Evolutionary conservation across 2,888 invertebrate species (phyloP), one percentile per base, ranked within the genome.

Genomic region (Ennomos quercinarius): DNA sequence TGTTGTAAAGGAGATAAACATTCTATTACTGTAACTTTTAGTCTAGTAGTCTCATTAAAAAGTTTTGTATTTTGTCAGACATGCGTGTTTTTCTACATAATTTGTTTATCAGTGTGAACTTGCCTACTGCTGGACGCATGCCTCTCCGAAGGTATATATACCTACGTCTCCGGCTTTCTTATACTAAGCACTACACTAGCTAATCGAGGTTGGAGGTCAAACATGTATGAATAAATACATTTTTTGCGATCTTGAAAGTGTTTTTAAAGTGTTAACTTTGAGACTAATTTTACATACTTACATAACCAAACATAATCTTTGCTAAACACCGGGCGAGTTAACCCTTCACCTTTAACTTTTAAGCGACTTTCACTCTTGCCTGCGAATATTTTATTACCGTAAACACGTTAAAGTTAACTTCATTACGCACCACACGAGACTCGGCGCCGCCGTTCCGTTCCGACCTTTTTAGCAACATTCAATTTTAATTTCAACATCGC

Each of bases 361-460:
- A 66, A 73, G 69, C 70, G 66, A 69, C 72, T 76, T 76, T 12
- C 76, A 70, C 74, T 73, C 73, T 71, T 72, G 68, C 73, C 71
- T 72, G 69, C 72, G 78, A 78, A 86, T 86, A 86, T 86, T 85
- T 84, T 83, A 84, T 83, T 76, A 61, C 64, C 73, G 71, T 79
- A 78, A 83, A 72, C 80, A 74, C 71, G 77, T 81, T 81, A 77
- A 72, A 64, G 75, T 80, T 84, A 80, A 81, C 76, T 78, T 76
- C 65, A 70, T 83, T 81, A 81, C 69, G 63, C 64, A 63, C 67
- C 66, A 64, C 72, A 67, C 67, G 72, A 73, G 78, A 47, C 48
- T 66, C 68, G 63, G 37, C 55, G 48, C 49, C 70, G 67, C 52
- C 70, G 66, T 62, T 67, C 52, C 70, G 66, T 62, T 67, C 66